These are phyloP conservation scores for cat (Felis catus) DNA, from an alignment of 2,113 vertebrate genomes.

Conservation along the genomic window F.catus_Fca126_mat1.0 CM031421.1:2610501-2611000, in stretches of 20 bases:
- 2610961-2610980: not conserved
- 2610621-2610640: not conserved
- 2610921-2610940: not conserved
- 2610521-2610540: not conserved
- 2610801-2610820: not conserved
- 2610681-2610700: not conserved
- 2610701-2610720: not conserved
- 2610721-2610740: not conserved
- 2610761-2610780: not conserved
- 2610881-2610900: not conserved
- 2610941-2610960: not conserved
- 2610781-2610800: not conserved
- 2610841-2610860: not conserved
- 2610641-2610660: not conserved
- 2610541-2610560: not conserved
- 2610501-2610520: not conserved
- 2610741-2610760: not conserved
- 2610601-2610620: not conserved
- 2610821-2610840: not conserved
- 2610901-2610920: not conserved
- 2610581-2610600: not conserved
- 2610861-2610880: constrained; percentile 24
- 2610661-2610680: not conserved
- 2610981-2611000: not conserved
- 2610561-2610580: not conserved